These are phyloP conservation scores for Microhierax caerulescens DNA, from an alignment of 2,797 vertebrate species.

Conservation along the genomic window DNA sequence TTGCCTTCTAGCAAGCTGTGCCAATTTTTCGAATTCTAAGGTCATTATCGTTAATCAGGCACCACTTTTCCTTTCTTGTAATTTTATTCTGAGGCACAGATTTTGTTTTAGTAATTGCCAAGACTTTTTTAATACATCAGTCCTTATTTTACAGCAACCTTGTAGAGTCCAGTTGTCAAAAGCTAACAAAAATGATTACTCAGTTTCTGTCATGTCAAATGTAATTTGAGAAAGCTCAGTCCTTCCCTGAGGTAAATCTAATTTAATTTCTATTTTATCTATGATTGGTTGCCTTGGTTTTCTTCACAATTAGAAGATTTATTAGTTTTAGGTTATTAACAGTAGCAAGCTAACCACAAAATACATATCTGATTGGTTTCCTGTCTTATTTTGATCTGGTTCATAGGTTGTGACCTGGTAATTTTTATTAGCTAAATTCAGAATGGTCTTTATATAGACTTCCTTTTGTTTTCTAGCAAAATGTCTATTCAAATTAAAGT, in stretches of 20 bases:
- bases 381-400: neutral
- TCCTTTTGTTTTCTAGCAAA: constrained; percentile 14
- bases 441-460: neutral
- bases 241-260: constrained; percentile 50
- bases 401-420: constrained; percentile 13
- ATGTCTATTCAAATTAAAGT: neutral
- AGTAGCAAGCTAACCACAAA: neutral
- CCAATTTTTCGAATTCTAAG: neutral
- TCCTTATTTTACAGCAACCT: constrained; percentile 11
- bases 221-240: constrained; percentile 34
- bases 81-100: neutral
- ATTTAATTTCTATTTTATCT: constrained; percentile 46
- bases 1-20: neutral
- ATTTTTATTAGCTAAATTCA: neutral
- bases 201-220: constrained; percentile 6
- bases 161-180: constrained; percentile 8
- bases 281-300: constrained; percentile 44
- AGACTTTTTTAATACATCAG: neutral
- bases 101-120: neutral
- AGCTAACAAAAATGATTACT: constrained; percentile 44
- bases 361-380: constrained; percentile 46
- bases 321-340: neutral
- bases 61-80: neutral
- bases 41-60: constrained; percentile 15
- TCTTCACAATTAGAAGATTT: constrained; percentile 55